Conservation (phyloP, 1,140 invertebrate species). For the Bombus confusus region DNA sequence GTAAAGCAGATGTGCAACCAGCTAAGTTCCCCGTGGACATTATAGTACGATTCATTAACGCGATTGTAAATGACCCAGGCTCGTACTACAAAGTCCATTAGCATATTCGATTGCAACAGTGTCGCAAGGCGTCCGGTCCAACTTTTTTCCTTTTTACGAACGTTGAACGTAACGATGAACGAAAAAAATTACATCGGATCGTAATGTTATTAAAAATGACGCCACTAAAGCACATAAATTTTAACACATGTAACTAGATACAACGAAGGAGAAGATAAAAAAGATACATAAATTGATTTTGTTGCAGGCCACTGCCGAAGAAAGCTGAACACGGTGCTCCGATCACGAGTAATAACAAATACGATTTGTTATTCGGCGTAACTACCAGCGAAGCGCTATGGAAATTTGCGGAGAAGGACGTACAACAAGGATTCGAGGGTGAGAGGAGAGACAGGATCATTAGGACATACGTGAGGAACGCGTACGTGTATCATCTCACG, state of each 20-base stretch:
- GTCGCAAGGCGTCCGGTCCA: not conserved
- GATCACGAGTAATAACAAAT: slow-evolving; percentile 84
- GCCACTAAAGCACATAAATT: not conserved
- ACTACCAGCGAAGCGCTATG: slow-evolving; percentile 92
- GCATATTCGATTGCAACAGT: slow-evolving; percentile 38
- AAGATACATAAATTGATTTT: not conserved
- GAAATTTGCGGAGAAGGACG: slow-evolving; percentile 91
- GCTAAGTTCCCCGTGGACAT: slow-evolving; percentile 48
- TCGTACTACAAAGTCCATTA: slow-evolving; percentile 56
- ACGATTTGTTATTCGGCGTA: slow-evolving; percentile 92
- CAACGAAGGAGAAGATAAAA: not conserved
- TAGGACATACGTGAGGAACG: slow-evolving; percentile 96
- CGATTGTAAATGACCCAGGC: slow-evolving; percentile 61
- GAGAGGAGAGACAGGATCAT: slow-evolving; percentile 95
- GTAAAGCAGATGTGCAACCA: slow-evolving; percentile 53
- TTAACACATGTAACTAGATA: not conserved
- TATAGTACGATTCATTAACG: slow-evolving; percentile 55
- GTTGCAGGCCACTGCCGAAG: slow-evolving; percentile 73
- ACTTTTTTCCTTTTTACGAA: not conserved
- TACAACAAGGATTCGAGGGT: slow-evolving; percentile 94
- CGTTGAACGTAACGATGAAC: not conserved
- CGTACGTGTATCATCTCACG: slow-evolving; percentile 96
- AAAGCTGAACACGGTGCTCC: slow-evolving; percentile 80
- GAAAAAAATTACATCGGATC: no score
- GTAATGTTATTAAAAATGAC: no score